These are phyloP conservation scores for Drosophila bocki DNA, from an alignment of 1,140 invertebrate species.

Conservation along the genomic window DNA sequence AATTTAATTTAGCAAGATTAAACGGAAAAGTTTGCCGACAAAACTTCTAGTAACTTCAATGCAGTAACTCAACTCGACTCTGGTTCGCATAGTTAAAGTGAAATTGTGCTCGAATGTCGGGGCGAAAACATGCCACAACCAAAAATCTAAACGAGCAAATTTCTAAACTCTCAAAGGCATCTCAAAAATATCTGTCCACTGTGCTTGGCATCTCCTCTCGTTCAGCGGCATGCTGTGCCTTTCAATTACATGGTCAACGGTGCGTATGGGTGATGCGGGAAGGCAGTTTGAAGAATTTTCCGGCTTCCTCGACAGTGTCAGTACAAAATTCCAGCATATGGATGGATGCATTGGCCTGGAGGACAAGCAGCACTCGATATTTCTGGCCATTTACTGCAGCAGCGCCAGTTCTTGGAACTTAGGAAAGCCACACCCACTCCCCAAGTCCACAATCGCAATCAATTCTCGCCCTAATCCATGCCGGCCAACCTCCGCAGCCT, in stretches of 20 bases:
- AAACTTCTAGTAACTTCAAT: slow-evolving; percentile 15
- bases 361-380: slow-evolving; percentile 25
- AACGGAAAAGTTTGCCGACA: slow-evolving; percentile 16
- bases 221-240: slow-evolving; percentile 30
- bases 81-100: background rate
- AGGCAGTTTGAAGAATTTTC: slow-evolving; percentile 28
- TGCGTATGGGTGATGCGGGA: slow-evolving; percentile 42
- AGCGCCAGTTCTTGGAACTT: slow-evolving; percentile 24
- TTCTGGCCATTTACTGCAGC: slow-evolving; percentile 46
- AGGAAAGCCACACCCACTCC: slow-evolving; percentile 20
- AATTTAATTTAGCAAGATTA: slow-evolving; percentile 29
- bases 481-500: background rate
- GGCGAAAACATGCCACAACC: slow-evolving; percentile 14
- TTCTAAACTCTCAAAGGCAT: slow-evolving; percentile 19
- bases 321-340: slow-evolving; percentile 50
- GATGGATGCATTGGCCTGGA: slow-evolving; percentile 40
- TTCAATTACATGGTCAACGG: slow-evolving; percentile 43
- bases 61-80: slow-evolving; percentile 25
- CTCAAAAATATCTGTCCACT: slow-evolving; percentile 26
- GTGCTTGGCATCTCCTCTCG: slow-evolving; percentile 15
- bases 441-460: slow-evolving; percentile 29
- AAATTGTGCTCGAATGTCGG: slow-evolving; percentile 14
- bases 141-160: slow-evolving; percentile 29
- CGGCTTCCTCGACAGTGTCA: slow-evolving; percentile 35
- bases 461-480: slow-evolving; percentile 45